These are phyloP conservation scores for Volucella inanis DNA, from an alignment of 2,888 invertebrate genomes.

Conservation along the genomic window DNA sequence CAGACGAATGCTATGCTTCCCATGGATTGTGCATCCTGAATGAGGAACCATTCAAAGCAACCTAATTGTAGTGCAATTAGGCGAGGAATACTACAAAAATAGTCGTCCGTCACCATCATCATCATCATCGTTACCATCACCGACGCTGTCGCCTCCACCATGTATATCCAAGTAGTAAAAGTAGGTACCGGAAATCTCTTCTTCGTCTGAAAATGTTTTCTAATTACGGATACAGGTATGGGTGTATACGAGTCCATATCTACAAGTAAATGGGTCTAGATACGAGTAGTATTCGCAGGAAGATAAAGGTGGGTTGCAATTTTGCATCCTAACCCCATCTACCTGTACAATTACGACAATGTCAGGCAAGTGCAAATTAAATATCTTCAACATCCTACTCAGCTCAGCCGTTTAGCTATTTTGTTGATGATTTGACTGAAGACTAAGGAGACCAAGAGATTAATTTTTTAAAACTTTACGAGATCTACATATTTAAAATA, in stretches of 20 bases:
- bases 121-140: too few species aligned
- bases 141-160: too few species aligned
- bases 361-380: conserved; percentile 37
- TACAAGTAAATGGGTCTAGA: too few species aligned
- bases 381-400: conserved; percentile 16
- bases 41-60: conserved; percentile 55
- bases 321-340: conserved; percentile 23
- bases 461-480: neutral
- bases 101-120: conserved; percentile 16
- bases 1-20: neutral
- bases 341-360: conserved; percentile 23
- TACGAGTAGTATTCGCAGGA: too few species aligned
- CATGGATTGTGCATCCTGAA: conserved; percentile 31
- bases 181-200: conserved; percentile 53
- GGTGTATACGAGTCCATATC: neutral
- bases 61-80: conserved; percentile 71
- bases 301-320: conserved; percentile 10
- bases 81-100: conserved; percentile 43
- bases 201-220: conserved; percentile 33
- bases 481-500: conserved; percentile 18
- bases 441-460: neutral
- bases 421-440: conserved; percentile 1
- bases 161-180: conserved; percentile 37
- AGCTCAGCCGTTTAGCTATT: conserved; percentile 2
- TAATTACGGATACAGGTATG: conserved; percentile 47